phyloP scores from a whole-genome alignment of 92 coral and sea anemone species.

The Phenganax subtilis region DNA sequence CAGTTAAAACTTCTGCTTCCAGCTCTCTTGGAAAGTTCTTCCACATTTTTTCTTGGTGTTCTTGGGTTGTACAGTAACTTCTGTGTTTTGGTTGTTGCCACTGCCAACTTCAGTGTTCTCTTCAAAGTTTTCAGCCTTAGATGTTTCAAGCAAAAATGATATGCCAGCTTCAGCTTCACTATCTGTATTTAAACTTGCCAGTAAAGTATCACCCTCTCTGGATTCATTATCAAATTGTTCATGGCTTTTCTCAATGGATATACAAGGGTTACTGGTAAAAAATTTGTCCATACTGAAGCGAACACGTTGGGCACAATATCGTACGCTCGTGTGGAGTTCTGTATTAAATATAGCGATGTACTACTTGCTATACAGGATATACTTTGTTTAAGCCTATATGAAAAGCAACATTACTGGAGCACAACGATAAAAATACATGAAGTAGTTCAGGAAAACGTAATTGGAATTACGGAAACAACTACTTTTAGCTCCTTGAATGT shows the following conservation, averaged over 20 bases:
- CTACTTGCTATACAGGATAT: no score
- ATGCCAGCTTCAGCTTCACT: constrained; percentile 16
- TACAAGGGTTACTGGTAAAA: constrained; percentile 6
- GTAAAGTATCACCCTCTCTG: background rate
- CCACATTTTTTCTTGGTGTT: constrained; percentile 32
- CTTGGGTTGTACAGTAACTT: constrained; percentile 20
- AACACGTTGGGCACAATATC: no score
- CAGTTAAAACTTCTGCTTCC: constrained; percentile 32
- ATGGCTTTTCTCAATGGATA: background rate
- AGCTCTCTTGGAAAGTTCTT: constrained; percentile 30
- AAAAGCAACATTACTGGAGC: no score
- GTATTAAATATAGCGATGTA: no score
- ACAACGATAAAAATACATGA: no score
- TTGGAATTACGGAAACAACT: no score
- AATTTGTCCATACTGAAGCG: constrained; percentile 18
- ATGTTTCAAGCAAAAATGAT: constrained; percentile 1
- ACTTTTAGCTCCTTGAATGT: no score
- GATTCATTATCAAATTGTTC: constrained; percentile 17
- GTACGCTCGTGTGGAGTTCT: no score
- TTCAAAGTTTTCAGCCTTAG: background rate
- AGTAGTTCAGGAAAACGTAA: no score
- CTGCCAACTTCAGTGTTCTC: constrained; percentile 12
- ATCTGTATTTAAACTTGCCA: constrained; percentile 17
- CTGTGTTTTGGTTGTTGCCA: background rate
- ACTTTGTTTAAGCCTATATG: no score